Base-by-base conservation (phyloP, 2,797 vertebrate genomes). In the Acanthurus lineatus region DNA sequence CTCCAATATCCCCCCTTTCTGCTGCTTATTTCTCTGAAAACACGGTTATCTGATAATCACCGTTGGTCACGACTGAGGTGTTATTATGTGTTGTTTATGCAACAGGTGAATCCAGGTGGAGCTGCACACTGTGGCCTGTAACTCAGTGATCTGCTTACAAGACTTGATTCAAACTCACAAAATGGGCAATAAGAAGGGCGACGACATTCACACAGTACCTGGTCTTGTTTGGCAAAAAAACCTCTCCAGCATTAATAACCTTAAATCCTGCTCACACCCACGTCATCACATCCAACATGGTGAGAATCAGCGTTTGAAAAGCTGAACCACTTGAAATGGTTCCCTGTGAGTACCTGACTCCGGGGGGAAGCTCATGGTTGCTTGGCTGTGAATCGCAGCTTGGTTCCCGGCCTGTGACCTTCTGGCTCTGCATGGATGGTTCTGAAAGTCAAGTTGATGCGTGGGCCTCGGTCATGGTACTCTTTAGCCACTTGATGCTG, bases 401-500 rank as follows among this genome's bases (percentile, higher is more conserved):
- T 87, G 48, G 86, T 84, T 1, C 90, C 91, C 0, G 86, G 63
- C 60, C 76, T 77, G 76, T 68, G 77, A 67, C 85, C 84, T 60
- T 88, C 77, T 0, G 94, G 91, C 72, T 96, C 95, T 7, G 96
- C 92, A 83, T 94, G 88, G 86, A 97, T 95, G 6, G 94, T 97
- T 75, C 98, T 96, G 91, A 99, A 99, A 71, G 98, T 99, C 88
- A 99, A 86, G 94, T 99, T 99, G 87, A 99, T 96, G 84, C 97
- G 94, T 0, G 95, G 95, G 15, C 95, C 95, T 54, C 97, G 95
- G 59, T 97, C 97, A 48, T 99, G 98, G 90, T 99, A 99, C 71
- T 99, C 98, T 91, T 97, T 99, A 47, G 97, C 96, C 73, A 99
- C 97, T 71, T 96, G 97, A 89, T 99, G 98, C 98, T 99, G 92